Evolutionary conservation across 2,888 invertebrate genomes (phyloP).

Genomic region (Rhimphoctona megacephalus): DNA sequence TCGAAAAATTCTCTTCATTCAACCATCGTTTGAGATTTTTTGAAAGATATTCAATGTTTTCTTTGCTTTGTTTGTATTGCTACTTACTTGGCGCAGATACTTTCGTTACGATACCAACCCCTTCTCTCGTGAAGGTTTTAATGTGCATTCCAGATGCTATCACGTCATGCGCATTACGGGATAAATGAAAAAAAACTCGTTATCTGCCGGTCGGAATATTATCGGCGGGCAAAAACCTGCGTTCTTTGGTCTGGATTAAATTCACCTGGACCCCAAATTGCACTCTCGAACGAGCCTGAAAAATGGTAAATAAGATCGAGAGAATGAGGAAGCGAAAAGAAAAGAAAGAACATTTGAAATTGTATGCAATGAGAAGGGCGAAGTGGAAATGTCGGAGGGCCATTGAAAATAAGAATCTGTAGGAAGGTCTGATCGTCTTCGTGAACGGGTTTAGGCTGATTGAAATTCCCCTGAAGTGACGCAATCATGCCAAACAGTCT

Average conservation of each 20-base stretch:
- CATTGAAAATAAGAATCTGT: slow-evolving; percentile 48
- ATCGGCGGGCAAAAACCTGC: slow-evolving; percentile 32
- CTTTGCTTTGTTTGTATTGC: no score
- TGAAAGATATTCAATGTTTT: background rate
- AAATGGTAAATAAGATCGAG: slow-evolving; percentile 38
- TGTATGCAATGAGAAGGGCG: slow-evolving; percentile 24
- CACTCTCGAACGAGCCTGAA: slow-evolving; percentile 50
- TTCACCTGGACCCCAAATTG: slow-evolving; percentile 49
- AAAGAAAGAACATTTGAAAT: slow-evolving; percentile 46
- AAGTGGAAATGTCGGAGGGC: slow-evolving; percentile 43
- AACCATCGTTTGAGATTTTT: background rate
- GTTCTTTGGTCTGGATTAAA: slow-evolving; percentile 42
- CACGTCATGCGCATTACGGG: slow-evolving; percentile 13
- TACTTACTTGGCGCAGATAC: background rate
- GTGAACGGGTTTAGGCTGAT: slow-evolving; percentile 71
- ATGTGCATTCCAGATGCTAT: slow-evolving; percentile 34
- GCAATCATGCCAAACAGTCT: slow-evolving; percentile 32
- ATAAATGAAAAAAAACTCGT: slow-evolving; percentile 10
- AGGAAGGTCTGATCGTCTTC: slow-evolving; percentile 33
- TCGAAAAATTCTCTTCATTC: background rate
- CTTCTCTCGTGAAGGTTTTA: slow-evolving; percentile 14
- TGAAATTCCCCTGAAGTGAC: slow-evolving; percentile 74
- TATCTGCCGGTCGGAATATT: slow-evolving; percentile 31
- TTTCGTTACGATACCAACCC: background rate
- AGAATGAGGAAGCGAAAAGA: slow-evolving; percentile 23